phyloP scores from a whole-genome alignment of 2,113 vertebrate genomes.

The Paradoxurus hermaphroditus region DNA sequence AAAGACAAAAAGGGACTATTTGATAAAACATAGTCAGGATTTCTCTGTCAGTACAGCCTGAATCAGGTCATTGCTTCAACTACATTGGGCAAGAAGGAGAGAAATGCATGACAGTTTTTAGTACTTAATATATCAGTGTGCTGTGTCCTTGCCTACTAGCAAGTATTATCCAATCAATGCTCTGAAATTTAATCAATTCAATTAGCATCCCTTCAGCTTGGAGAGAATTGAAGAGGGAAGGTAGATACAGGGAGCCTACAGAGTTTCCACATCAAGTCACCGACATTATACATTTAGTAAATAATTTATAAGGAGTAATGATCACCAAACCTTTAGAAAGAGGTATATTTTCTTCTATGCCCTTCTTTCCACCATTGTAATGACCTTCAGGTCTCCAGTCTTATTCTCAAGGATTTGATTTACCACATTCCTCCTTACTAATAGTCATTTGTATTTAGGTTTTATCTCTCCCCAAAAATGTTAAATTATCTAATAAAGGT shows the following conservation, averaged over 20 bases:
- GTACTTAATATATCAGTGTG: not conserved
- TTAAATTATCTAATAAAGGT: not conserved
- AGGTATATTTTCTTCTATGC: not conserved
- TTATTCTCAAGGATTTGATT: not conserved
- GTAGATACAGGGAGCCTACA: not conserved
- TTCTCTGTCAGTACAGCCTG: not conserved
- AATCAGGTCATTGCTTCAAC: not conserved
- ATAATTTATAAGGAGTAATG: not conserved
- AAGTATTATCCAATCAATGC: not conserved
- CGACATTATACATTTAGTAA: not conserved
- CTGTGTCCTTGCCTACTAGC: not conserved
- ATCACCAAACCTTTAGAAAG: not conserved
- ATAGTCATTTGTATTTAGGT: not conserved
- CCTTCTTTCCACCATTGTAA: not conserved
- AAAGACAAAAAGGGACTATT: not conserved
- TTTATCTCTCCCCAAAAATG: not conserved
- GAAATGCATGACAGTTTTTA: not conserved
- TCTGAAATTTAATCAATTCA: not conserved
- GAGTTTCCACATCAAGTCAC: not conserved
- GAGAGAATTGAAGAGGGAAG: not conserved
- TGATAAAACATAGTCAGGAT: not conserved
- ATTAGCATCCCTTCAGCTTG: not conserved
- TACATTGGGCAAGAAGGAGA: not conserved
- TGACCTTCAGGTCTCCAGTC: not conserved
- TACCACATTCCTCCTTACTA: not conserved